phyloP scores from a whole-genome alignment of 2,797 vertebrate species.

The Lepilemur septentrionalis region DNA sequence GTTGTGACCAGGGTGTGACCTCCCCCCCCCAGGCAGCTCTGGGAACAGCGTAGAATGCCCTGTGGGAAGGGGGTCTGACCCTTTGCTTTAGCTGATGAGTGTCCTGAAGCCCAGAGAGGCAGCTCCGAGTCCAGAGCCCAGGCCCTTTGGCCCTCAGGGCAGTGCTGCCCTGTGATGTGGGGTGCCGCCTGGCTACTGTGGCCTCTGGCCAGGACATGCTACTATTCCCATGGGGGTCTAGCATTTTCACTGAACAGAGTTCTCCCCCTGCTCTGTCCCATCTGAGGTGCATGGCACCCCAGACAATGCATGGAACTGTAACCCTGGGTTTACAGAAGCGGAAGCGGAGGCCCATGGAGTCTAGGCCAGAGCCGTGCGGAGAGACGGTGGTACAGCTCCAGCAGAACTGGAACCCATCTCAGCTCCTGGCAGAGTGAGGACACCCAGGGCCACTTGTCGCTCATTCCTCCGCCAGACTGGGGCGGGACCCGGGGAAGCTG shows the following conservation, averaged over 20 bases:
- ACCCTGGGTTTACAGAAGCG: not conserved
- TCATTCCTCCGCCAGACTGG: not conserved
- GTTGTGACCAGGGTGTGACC: not conserved
- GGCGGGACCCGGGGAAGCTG: too few relatives aligned
- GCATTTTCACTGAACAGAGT: not conserved
- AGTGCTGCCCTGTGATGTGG: not conserved
- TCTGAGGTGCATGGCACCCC: not conserved
- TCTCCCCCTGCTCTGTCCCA: not conserved
- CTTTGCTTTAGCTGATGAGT: not conserved
- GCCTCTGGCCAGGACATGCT: not conserved
- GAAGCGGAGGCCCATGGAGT: not conserved
- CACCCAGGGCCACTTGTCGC: accelerated
- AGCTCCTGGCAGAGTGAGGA: not conserved
- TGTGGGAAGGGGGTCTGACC: not conserved
- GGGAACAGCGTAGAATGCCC: not conserved
- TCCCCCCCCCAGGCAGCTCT: not conserved
- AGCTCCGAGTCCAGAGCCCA: not conserved
- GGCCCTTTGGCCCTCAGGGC: not conserved
- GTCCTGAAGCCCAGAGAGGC: not conserved
- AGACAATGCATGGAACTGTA: not conserved
- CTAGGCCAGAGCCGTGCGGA: not conserved
- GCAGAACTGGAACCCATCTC: not conserved
- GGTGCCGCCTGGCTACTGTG: not conserved
- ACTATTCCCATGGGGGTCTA: not conserved
- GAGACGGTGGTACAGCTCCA: not conserved